Percentiles rank a stretch among this genome's conserved stretches.
Conservation (phyloP, 2,113 vertebrate species). For the Pteruthius melanotis region DNA sequence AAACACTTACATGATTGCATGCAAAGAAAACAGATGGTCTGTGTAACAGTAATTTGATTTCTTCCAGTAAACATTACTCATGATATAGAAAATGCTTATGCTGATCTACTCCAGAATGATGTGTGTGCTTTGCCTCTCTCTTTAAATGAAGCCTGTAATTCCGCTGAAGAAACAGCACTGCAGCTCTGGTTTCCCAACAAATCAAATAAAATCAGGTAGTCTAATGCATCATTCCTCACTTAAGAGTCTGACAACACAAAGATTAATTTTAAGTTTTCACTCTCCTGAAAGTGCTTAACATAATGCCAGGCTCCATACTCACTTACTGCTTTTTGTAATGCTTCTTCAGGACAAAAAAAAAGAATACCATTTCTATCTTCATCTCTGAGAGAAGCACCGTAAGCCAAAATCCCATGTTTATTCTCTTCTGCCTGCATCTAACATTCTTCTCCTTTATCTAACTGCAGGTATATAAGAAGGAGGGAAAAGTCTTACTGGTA, state of each 20-base stretch:
- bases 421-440: background rate
- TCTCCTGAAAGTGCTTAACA: background rate
- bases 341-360: background rate
- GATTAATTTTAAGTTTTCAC: conserved; percentile 33
- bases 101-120: conserved; percentile 56
- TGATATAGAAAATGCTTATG: conserved; percentile 54
- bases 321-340: background rate
- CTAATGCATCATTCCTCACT: conserved; percentile 49
- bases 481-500: background rate
- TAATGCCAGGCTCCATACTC: background rate
- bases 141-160: conserved; percentile 55
- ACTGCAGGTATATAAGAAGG: background rate
- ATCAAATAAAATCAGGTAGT: conserved; percentile 51
- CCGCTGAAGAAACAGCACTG: conserved; percentile 16
- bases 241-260: conserved; percentile 14
- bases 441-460: background rate
- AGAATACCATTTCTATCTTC: background rate
- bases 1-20: conserved; percentile 66
- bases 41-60: conserved; percentile 65
- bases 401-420: background rate
- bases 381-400: background rate
- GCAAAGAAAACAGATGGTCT: conserved; percentile 68
- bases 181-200: conserved; percentile 43
- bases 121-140: conserved; percentile 3
- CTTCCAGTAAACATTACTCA: conserved; percentile 67